Percentiles rank a stretch among this genome's conserved stretches.
Evolutionary conservation across 2,113 vertebrate genomes (phyloP).

Genomic region (Marmota monax): DNA sequence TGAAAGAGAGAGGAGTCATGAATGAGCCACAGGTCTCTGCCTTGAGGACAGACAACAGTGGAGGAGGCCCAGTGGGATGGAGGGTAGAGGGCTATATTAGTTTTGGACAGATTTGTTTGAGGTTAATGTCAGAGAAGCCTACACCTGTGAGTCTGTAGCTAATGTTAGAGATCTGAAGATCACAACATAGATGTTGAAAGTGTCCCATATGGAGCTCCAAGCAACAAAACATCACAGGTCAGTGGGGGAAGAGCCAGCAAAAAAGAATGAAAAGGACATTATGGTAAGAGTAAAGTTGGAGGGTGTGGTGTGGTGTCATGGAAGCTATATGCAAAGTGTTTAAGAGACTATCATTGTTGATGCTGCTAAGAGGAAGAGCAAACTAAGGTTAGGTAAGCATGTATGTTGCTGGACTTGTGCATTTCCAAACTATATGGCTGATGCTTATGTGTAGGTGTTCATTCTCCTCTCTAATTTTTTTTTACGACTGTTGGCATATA

Average conservation of each 20-base stretch:
- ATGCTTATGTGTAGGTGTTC: not conserved
- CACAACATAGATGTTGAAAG: accelerated
- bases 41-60: not conserved
- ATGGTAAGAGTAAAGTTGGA: not conserved
- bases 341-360: not conserved
- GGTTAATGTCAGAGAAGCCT: not conserved
- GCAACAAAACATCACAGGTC: not conserved
- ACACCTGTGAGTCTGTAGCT: not conserved
- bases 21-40: not conserved
- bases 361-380: not conserved
- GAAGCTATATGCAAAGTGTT: not conserved
- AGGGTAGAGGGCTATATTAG: not conserved
- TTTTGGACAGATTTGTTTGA: not conserved
- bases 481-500: not conserved
- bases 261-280: not conserved
- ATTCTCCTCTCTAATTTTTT: not conserved
- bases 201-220: not conserved
- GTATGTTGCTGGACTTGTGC: not conserved
- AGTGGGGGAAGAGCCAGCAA: not conserved
- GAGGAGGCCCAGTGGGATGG: not conserved
- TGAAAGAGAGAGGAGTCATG: not conserved
- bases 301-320: not conserved
- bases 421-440: not conserved
- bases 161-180: not conserved
- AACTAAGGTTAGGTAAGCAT: not conserved